phyloP scores from a whole-genome alignment of 2,888 invertebrate species.

The Athalia cordata region DNA sequence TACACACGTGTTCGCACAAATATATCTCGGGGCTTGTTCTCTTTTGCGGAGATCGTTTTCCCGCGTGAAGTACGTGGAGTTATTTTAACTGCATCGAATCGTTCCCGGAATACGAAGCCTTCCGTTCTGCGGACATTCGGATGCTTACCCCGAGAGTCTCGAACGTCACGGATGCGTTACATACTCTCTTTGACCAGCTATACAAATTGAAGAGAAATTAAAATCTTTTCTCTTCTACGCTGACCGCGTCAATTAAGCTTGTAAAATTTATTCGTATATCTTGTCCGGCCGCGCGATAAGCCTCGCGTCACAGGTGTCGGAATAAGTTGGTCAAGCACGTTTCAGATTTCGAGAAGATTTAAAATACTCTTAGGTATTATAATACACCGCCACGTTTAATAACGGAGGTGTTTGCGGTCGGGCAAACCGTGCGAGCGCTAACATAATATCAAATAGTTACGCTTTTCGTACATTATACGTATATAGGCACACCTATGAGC shows the following conservation, averaged over 20 bases:
- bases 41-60: conserved; percentile 31
- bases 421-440: neutral
- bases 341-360: conserved; percentile 27
- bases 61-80: conserved; percentile 35
- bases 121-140: neutral
- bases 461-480: neutral
- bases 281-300: conserved; percentile 31
- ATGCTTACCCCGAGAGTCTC: neutral
- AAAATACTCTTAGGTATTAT: too few species aligned
- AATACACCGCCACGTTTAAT: neutral
- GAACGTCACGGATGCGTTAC: too few species aligned
- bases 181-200: neutral
- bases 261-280: conserved; percentile 23
- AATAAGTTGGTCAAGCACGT: conserved; percentile 33
- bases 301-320: conserved; percentile 24
- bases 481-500: neutral
- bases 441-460: conserved; percentile 27
- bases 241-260: neutral
- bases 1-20: conserved; percentile 12
- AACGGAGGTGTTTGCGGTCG: neutral
- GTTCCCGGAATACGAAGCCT: conserved; percentile 16
- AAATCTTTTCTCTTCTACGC: neutral
- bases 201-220: conserved; percentile 28
- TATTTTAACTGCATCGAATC: conserved; percentile 41
- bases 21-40: conserved; percentile 1